A percentile compares a stretch with the other conserved stretches of the same genome.
Evolutionary conservation across 2,888 invertebrate genomes (phyloP).

Genomic region (Glaucopsyche alexis): DNA sequence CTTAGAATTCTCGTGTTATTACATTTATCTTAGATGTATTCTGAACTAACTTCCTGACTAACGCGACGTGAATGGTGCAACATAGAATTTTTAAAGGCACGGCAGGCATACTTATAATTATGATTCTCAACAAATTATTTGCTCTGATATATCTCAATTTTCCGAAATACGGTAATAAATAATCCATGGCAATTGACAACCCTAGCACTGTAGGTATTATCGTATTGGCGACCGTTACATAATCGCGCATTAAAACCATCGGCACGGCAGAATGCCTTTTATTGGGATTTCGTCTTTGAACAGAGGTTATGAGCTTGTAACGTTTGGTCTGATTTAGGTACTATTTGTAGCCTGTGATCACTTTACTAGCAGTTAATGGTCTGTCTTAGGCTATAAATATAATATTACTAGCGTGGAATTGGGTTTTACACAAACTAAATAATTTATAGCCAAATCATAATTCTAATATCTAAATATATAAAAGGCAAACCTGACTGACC

Average conservation of each 20-base stretch:
- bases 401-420: no score
- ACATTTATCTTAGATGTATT: no score
- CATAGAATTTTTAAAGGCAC: no score
- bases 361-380: background rate
- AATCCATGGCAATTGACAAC: background rate
- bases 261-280: conserved; percentile 23
- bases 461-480: no score
- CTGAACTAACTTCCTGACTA: no score
- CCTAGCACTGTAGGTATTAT: background rate
- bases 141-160: background rate
- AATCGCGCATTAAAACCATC: conserved; percentile 14
- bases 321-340: background rate
- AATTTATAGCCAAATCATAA: no score
- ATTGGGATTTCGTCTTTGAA: conserved; percentile 18
- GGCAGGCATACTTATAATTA: background rate
- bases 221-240: background rate
- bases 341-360: background rate
- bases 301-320: conserved; percentile 17
- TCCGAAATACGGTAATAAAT: background rate
- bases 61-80: no score
- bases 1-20: no score
- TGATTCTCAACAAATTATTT: background rate
- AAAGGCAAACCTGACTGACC: no score
- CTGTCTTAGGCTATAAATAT: background rate
- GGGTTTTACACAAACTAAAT: no score